Base-by-base conservation (phyloP, 2,888 invertebrate genomes). In the Amphipyra tragopoginis region DNA sequence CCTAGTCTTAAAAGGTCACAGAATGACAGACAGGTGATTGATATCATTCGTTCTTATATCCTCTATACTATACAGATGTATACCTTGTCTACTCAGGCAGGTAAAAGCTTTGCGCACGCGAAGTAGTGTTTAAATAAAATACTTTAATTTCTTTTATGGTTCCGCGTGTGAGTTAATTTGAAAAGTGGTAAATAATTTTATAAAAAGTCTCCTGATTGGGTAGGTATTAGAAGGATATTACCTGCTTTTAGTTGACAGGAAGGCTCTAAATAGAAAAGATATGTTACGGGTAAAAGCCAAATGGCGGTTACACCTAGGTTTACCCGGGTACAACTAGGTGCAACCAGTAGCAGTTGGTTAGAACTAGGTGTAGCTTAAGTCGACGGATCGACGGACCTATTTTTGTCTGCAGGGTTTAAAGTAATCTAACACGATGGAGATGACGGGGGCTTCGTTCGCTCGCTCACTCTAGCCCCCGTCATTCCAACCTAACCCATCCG, bases 81-180 rank as follows among this genome's bases (percentile, higher is more conserved):
- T 29, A 40, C 8, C 34, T 34, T 40, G 7, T 9, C 15, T 44
- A 55, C 26, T 51, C 13, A 9, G 10, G n/a, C 11, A 29, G 13
- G 21, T 57, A 57, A 59, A 59, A 42, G 50, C 13, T 42, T 60
- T 10, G 39, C 10, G 45, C 58, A 63, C 50, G 55, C 67, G 42
- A 71, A 51, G 21, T n/a, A 38, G 52, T 62, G 44, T 63, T 72
- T 69, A 62, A 45, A 44, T 58, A 44, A n/a, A 40, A 47, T 53
- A 38, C 40, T 49, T n/a, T 49, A 70, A 36, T 53, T 64, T 52
- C 40, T 57, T 62, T 52, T 44, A 52, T 14, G 40, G 48, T 21
- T 13, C 14, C 14, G 29, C 29, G 48, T 55, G 15, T 47, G 6
- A 5, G 5, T 8, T 29, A 29, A 13, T 45, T 48, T 48, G 3